Percentiles rank a stretch among this genome's conserved stretches.
Conservation (phyloP, 2,888 invertebrate genomes). For the Cetonia aurata region DNA sequence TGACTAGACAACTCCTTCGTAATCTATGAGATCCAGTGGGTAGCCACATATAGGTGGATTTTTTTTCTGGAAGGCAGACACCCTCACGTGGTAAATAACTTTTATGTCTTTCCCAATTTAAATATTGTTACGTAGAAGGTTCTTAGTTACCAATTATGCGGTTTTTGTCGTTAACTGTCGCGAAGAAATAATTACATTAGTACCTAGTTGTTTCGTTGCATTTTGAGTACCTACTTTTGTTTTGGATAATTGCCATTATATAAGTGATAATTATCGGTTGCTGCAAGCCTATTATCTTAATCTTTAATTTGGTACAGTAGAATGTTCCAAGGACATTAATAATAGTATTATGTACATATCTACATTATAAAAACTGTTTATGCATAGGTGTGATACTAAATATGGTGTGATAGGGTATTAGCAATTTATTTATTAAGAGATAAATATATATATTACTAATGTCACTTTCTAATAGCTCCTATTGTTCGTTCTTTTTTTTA, state of each 20-base stretch:
- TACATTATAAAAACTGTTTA: slow-evolving; percentile 11
- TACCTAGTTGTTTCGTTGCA: slow-evolving; percentile 10
- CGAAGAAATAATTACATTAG: slow-evolving; percentile 14
- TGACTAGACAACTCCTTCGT: slow-evolving; percentile 15
- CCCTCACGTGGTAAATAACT: too few relatives aligned
- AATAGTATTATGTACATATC: too few relatives aligned
- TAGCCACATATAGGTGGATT: too few relatives aligned
- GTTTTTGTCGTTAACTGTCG: slow-evolving; percentile 7
- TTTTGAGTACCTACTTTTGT: neutral
- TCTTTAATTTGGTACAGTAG: slow-evolving; percentile 7
- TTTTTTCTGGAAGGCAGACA: too few relatives aligned
- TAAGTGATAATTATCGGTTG: slow-evolving; percentile 21
- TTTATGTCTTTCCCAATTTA: too few relatives aligned
- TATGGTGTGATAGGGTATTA: neutral
- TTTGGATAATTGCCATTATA: slow-evolving; percentile 18
- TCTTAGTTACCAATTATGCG: slow-evolving; percentile 4
- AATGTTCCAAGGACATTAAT: slow-evolving; percentile 6
- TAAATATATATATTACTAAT: neutral
- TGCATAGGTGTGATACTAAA: slow-evolving; percentile 4
- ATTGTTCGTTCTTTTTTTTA: too few relatives aligned
- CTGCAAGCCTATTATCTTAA: neutral
- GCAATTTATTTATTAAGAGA: neutral
- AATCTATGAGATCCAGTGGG: neutral
- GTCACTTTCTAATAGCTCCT: too few relatives aligned
- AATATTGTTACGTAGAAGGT: slow-evolving; percentile 5